phyloP scores from a whole-genome alignment of 2,888 invertebrate species.

The Hymenopus coronatus region DNA sequence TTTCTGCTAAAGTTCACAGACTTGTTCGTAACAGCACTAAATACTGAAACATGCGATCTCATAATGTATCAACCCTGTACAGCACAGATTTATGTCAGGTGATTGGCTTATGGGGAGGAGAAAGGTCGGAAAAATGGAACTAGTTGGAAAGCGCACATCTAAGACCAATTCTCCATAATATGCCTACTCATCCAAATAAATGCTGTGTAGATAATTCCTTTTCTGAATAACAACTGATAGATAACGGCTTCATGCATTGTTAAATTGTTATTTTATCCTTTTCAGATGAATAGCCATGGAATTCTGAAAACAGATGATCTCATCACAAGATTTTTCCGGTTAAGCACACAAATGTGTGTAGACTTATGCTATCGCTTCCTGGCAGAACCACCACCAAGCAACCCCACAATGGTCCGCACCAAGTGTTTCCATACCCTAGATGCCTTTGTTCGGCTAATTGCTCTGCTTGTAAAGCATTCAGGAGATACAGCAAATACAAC shows the following conservation, averaged over 20 bases:
- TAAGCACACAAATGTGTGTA: constrained; percentile 94
- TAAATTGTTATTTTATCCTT: constrained; percentile 16
- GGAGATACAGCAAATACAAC: constrained; percentile 86
- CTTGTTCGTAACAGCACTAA: no score
- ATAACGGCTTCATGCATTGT: background rate
- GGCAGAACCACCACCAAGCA: constrained; percentile 64
- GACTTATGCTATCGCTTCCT: constrained; percentile 87
- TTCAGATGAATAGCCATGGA: constrained; percentile 90
- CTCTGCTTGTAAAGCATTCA: constrained; percentile 90
- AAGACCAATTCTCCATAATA: no score
- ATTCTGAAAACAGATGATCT: constrained; percentile 96
- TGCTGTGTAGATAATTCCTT: no score
- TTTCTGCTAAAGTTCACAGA: no score
- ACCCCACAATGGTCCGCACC: constrained; percentile 66
- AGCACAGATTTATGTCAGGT: no score
- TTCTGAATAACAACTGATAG: background rate
- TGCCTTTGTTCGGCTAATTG: constrained; percentile 90
- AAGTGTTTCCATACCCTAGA: constrained; percentile 96
- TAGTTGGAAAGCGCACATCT: no score
- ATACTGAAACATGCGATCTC: no score
- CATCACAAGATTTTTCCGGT: constrained; percentile 94
- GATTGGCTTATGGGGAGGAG: no score
- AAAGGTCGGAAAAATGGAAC: no score
- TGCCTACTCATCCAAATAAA: no score
- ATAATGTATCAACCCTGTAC: no score